phyloP scores from a whole-genome alignment of 2,888 invertebrate species.

The Dichetophora obliterata region DNA sequence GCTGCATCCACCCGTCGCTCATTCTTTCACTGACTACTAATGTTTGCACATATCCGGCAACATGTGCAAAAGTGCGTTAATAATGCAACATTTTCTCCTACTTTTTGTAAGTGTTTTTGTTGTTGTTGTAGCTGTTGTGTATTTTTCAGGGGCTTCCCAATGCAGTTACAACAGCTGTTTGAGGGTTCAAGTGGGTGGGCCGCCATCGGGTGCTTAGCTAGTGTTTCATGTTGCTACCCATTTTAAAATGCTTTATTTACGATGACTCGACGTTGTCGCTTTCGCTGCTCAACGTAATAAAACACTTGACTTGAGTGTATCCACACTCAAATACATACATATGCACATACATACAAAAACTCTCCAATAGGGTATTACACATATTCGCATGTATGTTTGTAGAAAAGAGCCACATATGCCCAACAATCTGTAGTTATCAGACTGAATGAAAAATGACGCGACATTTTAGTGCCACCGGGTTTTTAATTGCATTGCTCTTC shows the following conservation, averaged over 20 bases:
- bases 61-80: constrained; percentile 18
- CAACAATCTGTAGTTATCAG: no score
- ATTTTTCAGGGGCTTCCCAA: neutral
- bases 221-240: neutral
- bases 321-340: neutral
- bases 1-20: constrained; percentile 7
- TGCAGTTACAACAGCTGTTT: neutral
- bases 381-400: neutral
- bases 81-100: neutral
- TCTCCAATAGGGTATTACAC: no score
- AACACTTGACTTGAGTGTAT: neutral
- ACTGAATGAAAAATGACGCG: no score
- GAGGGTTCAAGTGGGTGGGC: neutral
- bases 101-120: neutral
- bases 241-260: neutral
- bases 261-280: neutral
- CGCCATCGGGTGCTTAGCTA: neutral
- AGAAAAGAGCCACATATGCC: neutral
- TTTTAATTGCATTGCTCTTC: no score
- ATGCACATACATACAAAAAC: neutral
- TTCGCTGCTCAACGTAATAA: neutral
- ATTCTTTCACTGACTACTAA: constrained; percentile 6
- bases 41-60: constrained; percentile 36
- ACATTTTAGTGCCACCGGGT: no score
- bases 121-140: constrained; percentile 3